Percentiles rank a stretch among this genome's conserved stretches.
These are phyloP conservation scores for Eulacestoma nigropectus DNA, from an alignment of 2,113 vertebrate genomes.

Conservation along the genomic window DNA sequence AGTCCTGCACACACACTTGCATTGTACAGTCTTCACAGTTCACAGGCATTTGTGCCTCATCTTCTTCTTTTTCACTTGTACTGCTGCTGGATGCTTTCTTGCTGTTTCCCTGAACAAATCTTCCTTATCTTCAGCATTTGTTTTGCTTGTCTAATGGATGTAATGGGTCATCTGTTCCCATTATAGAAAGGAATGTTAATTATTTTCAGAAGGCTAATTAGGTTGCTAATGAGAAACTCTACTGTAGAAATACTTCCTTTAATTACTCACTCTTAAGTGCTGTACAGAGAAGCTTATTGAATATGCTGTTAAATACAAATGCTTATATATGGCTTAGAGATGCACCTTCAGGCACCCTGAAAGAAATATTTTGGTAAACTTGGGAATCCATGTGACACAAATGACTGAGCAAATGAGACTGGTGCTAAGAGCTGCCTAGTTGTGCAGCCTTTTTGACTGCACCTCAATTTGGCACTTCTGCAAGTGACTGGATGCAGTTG, in stretches of 20 bases:
- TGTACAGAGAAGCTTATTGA: constrained; percentile 51
- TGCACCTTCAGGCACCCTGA: neutral
- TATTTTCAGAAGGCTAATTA: constrained; percentile 76
- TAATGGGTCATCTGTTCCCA: constrained; percentile 64
- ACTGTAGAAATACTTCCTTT: constrained; percentile 63
- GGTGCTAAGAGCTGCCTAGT: neutral
- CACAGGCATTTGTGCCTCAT: neutral
- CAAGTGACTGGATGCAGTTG: neutral
- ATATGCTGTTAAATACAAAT: constrained; percentile 16
- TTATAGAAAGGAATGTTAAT: constrained; percentile 72
- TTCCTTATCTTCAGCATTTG: neutral
- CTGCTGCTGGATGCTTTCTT: neutral
- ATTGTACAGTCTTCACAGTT: neutral
- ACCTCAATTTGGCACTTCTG: neutral
- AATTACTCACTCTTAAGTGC: constrained; percentile 71
- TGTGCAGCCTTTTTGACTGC: neutral
- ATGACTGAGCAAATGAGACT: neutral
- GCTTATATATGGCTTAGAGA: neutral
- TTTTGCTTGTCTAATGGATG: constrained; percentile 48
- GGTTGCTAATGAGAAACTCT: constrained; percentile 64
- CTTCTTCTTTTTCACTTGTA: neutral
- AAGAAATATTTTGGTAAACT: neutral
- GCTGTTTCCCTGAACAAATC: neutral
- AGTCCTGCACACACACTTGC: neutral
- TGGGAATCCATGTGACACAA: neutral